Conservation (phyloP, 37 sponge, comb jelly and placozoan genomes). For the Halisarca cf. caerulea region DNA sequence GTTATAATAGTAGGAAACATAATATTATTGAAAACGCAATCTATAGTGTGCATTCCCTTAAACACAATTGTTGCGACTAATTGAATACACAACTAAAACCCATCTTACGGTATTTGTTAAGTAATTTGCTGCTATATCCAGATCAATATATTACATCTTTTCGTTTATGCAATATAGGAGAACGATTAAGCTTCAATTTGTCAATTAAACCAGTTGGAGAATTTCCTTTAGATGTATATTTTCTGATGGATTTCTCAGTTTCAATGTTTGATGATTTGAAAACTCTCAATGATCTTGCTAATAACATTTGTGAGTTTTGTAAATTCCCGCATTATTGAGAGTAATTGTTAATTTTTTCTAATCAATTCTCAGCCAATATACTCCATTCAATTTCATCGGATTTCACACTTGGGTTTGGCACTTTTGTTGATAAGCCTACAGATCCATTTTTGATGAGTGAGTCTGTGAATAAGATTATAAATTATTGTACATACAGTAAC, state of each 20-base stretch:
- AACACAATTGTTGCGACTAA: no score
- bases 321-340: no score
- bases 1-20: no score
- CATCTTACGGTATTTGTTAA: no score
- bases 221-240: not conserved
- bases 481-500: not conserved
- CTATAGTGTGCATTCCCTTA: no score
- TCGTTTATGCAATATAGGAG: not conserved
- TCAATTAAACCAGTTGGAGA: not conserved
- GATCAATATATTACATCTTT: no score
- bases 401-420: slow-evolving; percentile 4
- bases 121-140: no score
- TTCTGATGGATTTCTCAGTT: not conserved
- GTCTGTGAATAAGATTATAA: not conserved
- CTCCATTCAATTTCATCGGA: not conserved
- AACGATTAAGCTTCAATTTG: not conserved
- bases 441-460: not conserved
- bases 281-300: not conserved
- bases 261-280: not conserved
- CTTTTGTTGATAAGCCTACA: not conserved
- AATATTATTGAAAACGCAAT: no score
- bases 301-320: not conserved
- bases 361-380: not conserved
- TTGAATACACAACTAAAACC: no score
- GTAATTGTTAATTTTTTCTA: no score